These are phyloP conservation scores for Lasioglossum albipes DNA, from an alignment of 1,140 invertebrate genomes.

Conservation along the genomic window DNA sequence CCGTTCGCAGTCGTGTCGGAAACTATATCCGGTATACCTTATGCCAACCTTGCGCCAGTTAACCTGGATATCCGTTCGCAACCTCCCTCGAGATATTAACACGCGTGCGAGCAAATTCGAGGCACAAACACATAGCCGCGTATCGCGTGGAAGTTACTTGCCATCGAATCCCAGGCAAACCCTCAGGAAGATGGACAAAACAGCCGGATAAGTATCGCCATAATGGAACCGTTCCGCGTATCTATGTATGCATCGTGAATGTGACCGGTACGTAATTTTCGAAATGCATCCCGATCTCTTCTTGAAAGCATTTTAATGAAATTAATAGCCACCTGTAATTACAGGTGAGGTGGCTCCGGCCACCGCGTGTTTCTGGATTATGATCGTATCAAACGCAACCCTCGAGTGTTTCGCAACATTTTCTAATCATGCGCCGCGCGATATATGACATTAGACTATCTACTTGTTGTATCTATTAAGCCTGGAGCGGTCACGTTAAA, in stretches of 20 bases:
- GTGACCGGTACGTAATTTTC: no score
- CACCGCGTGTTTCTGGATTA: not conserved
- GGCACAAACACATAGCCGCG: slow-evolving; percentile 16
- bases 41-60: slow-evolving; percentile 47
- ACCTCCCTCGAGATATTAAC: slow-evolving; percentile 62
- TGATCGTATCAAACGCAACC: not conserved
- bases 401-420: not conserved
- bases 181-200: slow-evolving; percentile 31
- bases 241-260: no score
- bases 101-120: slow-evolving; percentile 48
- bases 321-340: not conserved
- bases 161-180: slow-evolving; percentile 5
- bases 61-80: slow-evolving; percentile 57
- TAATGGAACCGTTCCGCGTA: not conserved
- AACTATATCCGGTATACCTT: slow-evolving; percentile 50
- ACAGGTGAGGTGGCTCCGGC: not conserved
- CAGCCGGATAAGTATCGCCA: not conserved
- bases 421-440: not conserved
- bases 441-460: not conserved
- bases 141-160: slow-evolving; percentile 26
- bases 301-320: not conserved
- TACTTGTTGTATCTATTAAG: not conserved
- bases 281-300: not conserved
- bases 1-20: slow-evolving; percentile 46
- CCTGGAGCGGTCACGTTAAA: not conserved